Conservation (phyloP, 2,113 vertebrate genomes). For the Stegostoma tigrinum region DNA sequence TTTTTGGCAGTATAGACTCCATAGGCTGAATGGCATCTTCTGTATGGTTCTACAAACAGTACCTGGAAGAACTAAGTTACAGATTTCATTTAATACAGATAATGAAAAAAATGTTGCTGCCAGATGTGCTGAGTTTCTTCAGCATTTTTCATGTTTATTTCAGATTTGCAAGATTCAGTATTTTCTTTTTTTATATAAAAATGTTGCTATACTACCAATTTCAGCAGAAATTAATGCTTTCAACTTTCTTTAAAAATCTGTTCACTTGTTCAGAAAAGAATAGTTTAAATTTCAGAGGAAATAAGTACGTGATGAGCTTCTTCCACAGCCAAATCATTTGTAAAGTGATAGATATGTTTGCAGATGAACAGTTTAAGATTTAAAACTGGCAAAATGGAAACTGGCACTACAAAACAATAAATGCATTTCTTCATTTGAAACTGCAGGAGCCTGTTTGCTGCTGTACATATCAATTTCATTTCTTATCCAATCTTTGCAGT, state of each 20-base stretch:
- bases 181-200: neutral
- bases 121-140: no score
- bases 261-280: neutral
- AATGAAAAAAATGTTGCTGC: no score
- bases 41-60: no score
- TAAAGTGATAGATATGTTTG: conserved; percentile 10
- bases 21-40: no score
- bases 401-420: neutral
- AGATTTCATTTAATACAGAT: neutral
- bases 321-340: neutral
- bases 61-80: neutral
- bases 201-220: neutral
- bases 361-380: neutral
- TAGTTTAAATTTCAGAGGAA: neutral
- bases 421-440: neutral
- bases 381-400: neutral
- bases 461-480: neutral
- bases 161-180: no score
- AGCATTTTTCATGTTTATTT: no score
- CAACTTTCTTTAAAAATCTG: neutral
- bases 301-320: neutral
- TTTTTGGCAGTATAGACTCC: no score
- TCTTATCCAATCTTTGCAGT: neutral
- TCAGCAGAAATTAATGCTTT: conserved; percentile 4
- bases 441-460: neutral